Percentiles rank a stretch among this genome's conserved stretches.
phyloP scores from a whole-genome alignment of 2,888 invertebrate species.

The Microchrysa polita region DNA sequence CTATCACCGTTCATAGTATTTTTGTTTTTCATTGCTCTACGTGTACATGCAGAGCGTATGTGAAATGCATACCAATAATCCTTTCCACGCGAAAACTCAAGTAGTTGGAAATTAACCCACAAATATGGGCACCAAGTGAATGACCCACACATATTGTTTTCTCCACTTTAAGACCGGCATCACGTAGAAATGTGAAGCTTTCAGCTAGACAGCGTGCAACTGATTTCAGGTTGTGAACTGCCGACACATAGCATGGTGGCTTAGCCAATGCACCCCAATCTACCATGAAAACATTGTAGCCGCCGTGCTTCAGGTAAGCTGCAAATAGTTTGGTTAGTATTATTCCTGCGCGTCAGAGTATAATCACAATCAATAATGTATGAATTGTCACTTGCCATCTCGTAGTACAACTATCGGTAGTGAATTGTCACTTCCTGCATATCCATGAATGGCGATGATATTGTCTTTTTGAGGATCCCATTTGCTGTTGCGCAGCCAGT shows the following conservation, averaged over 20 bases:
- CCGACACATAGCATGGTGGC: slow-evolving; percentile 78
- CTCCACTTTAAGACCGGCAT: slow-evolving; percentile 73
- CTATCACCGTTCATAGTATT: background rate
- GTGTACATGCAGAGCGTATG: background rate
- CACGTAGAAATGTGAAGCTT: slow-evolving; percentile 71
- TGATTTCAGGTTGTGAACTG: slow-evolving; percentile 78
- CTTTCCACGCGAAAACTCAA: slow-evolving; percentile 77
- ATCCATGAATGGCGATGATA: slow-evolving; percentile 77
- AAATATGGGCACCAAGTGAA: slow-evolving; percentile 79
- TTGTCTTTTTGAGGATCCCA: slow-evolving; percentile 78
- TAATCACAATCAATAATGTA: slow-evolving; percentile 12
- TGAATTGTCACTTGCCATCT: slow-evolving; percentile 68
- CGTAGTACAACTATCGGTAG: slow-evolving; percentile 77
- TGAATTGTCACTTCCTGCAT: slow-evolving; percentile 79
- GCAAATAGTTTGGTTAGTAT: too few relatives aligned
- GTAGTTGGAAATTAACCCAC: slow-evolving; percentile 78
- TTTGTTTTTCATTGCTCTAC: background rate
- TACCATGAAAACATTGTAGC: slow-evolving; percentile 79
- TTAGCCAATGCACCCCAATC: slow-evolving; percentile 80
- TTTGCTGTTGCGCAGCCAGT: slow-evolving; percentile 77
- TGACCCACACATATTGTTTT: slow-evolving; percentile 80
- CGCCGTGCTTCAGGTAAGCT: slow-evolving; percentile 79
- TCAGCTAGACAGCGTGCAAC: slow-evolving; percentile 77
- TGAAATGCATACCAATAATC: slow-evolving; percentile 70
- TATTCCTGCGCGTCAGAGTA: too few relatives aligned